A percentile compares a stretch with the other conserved stretches of the same genome.
phyloP scores from a whole-genome alignment of 2,797 vertebrate genomes.

The Ataeniobius toweri region DNA sequence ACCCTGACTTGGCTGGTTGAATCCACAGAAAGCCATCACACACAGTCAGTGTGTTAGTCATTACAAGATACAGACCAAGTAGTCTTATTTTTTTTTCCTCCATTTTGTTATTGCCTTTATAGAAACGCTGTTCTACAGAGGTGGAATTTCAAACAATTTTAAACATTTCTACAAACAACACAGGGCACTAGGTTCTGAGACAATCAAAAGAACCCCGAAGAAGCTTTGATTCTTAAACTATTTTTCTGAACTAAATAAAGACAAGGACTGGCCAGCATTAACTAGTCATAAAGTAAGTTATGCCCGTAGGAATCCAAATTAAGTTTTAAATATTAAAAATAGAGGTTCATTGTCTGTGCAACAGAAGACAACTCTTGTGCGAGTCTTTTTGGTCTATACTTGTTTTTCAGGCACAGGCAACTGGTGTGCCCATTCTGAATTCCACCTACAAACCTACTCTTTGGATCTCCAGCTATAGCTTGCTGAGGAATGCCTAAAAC shows the following conservation, averaged over 20 bases:
- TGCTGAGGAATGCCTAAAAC: constrained; percentile 5
- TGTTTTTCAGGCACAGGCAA: not conserved
- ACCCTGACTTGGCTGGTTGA: constrained; percentile 48
- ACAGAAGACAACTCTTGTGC: no score
- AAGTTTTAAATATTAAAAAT: not conserved
- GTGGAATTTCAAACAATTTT: not conserved
- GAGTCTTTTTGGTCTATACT: not conserved
- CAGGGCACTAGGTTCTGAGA: not conserved
- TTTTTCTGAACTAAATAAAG: not conserved
- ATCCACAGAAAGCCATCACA: constrained; percentile 38
- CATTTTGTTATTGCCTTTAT: not conserved
- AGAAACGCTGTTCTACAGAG: not conserved
- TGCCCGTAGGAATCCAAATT: not conserved
- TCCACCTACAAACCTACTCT: not conserved
- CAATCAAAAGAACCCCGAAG: no score
- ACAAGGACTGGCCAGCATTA: not conserved
- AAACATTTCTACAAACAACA: not conserved
- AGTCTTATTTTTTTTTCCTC: constrained; percentile 1
- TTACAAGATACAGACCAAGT: not conserved
- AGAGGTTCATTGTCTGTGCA: not conserved
- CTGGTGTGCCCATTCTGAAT: not conserved
- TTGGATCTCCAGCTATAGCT: not conserved
- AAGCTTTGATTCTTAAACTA: not conserved
- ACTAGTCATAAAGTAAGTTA: not conserved
- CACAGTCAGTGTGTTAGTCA: constrained; percentile 29